Percentiles rank a stretch among this genome's conserved stretches.
Evolutionary conservation across 2,888 invertebrate species (phyloP).

Genomic region (Lysandra coridon): DNA sequence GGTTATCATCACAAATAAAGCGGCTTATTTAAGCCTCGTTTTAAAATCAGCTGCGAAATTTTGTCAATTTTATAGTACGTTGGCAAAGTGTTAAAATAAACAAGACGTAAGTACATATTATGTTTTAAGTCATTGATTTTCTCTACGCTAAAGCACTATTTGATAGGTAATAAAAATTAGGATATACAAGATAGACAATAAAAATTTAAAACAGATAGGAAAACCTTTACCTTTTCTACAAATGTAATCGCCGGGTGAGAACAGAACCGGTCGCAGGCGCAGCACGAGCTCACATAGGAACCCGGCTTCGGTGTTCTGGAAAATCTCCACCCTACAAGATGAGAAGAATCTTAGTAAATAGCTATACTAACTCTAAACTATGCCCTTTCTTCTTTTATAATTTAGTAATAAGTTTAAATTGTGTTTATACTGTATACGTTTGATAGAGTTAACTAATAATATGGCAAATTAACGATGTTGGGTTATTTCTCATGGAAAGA

Average conservation of each 20-base stretch:
- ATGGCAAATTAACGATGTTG: no score
- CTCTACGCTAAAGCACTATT: background rate
- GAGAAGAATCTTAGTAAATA: conserved; percentile 13
- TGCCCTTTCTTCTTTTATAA: no score
- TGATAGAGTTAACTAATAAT: no score
- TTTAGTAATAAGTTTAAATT: no score
- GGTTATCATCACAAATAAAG: background rate
- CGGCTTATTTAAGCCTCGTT: background rate
- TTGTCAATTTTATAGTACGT: no score
- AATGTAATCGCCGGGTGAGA: conserved; percentile 99
- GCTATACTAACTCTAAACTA: background rate
- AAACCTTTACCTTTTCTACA: conserved; percentile 94
- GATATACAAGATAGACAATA: background rate
- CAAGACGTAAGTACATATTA: background rate
- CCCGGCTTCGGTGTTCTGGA: conserved; percentile 99
- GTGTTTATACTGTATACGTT: no score
- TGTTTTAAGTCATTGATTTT: background rate
- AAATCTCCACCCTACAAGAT: conserved; percentile 92
- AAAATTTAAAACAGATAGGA: background rate
- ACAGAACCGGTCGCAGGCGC: conserved; percentile 95
- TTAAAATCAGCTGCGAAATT: no score
- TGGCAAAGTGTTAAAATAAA: no score
- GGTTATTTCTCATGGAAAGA: no score
- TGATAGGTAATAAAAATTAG: background rate
- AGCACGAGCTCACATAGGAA: conserved; percentile 98